These are phyloP conservation scores for Ladona fulva DNA, from an alignment of 1,140 invertebrate species.

Conservation along the genomic window DNA sequence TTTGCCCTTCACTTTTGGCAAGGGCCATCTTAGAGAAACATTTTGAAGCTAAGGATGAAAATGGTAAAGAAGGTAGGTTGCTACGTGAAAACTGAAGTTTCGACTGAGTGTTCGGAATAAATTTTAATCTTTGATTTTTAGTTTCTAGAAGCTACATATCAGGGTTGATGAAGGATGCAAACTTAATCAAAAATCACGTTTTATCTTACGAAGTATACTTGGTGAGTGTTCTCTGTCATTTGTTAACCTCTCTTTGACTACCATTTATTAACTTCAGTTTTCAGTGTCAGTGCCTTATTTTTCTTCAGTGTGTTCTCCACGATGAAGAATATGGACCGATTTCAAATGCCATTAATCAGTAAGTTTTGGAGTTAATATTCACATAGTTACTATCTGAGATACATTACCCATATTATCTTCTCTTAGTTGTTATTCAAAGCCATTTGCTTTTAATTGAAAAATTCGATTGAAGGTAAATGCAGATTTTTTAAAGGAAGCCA, in stretches of 20 bases:
- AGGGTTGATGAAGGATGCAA: conserved; percentile 57
- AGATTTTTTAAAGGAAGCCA: too few species aligned
- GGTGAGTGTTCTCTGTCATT: conserved; percentile 39
- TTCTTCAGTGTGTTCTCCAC: conserved; percentile 50
- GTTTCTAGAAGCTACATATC: conserved; percentile 28
- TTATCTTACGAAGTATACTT: conserved; percentile 68
- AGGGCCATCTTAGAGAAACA: conserved; percentile 54
- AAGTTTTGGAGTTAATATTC: too few species aligned
- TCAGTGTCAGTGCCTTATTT: conserved; percentile 36
- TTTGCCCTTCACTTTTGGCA: conserved; percentile 54
- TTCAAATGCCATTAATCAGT: conserved; percentile 63
- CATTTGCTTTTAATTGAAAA: conserved; percentile 14
- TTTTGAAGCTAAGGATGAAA: conserved; percentile 29
- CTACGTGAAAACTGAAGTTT: conserved; percentile 15
- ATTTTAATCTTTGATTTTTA: conserved; percentile 15
- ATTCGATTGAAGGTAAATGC: not conserved
- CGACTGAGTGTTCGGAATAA: conserved; percentile 17
- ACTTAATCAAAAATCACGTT: conserved; percentile 56
- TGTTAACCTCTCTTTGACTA: too few species aligned
- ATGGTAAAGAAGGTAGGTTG: conserved; percentile 14
- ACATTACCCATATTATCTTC: too few species aligned
- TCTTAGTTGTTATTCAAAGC: conserved; percentile 21
- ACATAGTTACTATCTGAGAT: too few species aligned
- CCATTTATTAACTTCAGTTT: conserved; percentile 16
- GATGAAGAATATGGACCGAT: conserved; percentile 70